Conservation (phyloP, 1,140 invertebrate species). For the Bombus superbus region DNA sequence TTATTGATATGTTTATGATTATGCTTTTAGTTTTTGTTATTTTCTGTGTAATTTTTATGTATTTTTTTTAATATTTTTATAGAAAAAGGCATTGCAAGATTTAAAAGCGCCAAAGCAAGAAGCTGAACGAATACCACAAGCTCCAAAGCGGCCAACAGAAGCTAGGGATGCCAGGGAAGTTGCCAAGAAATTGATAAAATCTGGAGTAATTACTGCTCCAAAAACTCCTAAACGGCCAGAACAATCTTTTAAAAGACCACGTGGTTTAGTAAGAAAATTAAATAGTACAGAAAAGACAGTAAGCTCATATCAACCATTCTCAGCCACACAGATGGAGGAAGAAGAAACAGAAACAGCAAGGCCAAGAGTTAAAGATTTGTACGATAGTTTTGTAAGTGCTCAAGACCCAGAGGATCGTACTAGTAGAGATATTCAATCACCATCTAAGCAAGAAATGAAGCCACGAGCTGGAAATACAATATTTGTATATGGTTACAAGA, state of each 20-base stretch:
- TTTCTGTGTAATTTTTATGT: neutral
- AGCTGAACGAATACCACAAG: constrained; percentile 89
- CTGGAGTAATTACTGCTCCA: constrained; percentile 93
- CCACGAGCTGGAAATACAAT: constrained; percentile 92
- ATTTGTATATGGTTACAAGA: constrained; percentile 91
- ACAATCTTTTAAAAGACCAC: constrained; percentile 92
- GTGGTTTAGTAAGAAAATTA: constrained; percentile 91
- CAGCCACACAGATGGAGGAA: constrained; percentile 90
- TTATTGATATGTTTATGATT: neutral
- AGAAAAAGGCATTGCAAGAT: constrained; percentile 96
- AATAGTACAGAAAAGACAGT: constrained; percentile 88
- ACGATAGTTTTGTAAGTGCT: constrained; percentile 95
- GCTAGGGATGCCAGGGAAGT: constrained; percentile 97
- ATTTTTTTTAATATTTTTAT: constrained; percentile 56
- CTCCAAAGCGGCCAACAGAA: constrained; percentile 91
- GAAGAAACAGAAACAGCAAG: constrained; percentile 80
- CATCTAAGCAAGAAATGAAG: constrained; percentile 84
- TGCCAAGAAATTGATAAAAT: constrained; percentile 96
- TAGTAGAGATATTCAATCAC: constrained; percentile 82
- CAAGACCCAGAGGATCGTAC: constrained; percentile 86
- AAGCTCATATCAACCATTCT: constrained; percentile 95
- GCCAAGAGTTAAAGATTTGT: constrained; percentile 88
- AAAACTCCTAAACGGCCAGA: constrained; percentile 90
- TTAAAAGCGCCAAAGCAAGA: constrained; percentile 95
- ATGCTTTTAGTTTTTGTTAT: neutral